Evolutionary conservation across 1,140 invertebrate genomes (phyloP).

Genomic region (Sipha flava): DNA sequence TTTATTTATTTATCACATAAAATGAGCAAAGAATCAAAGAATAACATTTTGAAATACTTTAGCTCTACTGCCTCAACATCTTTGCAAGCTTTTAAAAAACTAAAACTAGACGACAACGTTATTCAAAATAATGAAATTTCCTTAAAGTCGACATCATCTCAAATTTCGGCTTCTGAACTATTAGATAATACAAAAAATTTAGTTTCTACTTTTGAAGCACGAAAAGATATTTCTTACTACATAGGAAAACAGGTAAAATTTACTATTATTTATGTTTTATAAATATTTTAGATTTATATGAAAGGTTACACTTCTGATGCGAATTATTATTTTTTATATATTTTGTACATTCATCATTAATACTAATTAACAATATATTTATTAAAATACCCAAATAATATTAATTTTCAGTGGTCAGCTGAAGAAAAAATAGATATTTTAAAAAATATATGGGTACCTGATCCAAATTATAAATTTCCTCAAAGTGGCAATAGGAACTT

Average conservation of each 20-base stretch:
- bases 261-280: background rate
- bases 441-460: background rate
- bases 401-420: background rate
- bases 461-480: background rate
- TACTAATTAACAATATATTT: too few species aligned
- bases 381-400: too few species aligned
- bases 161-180: background rate
- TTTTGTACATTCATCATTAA: too few species aligned
- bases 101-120: background rate
- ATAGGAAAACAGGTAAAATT: background rate
- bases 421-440: background rate
- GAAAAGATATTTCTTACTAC: background rate
- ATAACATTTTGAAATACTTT: background rate
- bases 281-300: background rate
- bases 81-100: background rate
- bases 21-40: slow-evolving; percentile 6
- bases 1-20: background rate
- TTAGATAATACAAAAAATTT: background rate
- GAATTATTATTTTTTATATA: background rate
- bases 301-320: background rate
- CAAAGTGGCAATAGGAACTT: too few species aligned
- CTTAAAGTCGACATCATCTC: background rate
- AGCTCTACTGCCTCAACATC: background rate
- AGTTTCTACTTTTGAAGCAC: background rate
- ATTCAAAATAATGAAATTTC: background rate